Conservation (phyloP, 2,113 vertebrate species). For the Diadophis punctatus region DNA sequence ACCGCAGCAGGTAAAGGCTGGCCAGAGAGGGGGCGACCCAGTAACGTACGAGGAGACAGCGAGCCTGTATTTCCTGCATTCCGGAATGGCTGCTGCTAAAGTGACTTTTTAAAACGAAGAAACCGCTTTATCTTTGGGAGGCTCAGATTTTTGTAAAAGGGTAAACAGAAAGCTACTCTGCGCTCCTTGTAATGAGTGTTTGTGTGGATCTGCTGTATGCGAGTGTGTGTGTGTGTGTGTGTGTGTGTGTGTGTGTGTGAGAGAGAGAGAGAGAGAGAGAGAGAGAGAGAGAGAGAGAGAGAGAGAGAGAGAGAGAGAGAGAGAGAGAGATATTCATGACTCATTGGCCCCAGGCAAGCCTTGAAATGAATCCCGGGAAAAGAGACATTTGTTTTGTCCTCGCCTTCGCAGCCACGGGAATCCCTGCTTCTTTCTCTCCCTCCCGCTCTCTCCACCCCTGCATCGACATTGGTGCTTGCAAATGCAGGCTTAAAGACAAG, state of each 20-base stretch:
- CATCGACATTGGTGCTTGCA: slow-evolving; percentile 14
- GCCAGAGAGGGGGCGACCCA: neutral
- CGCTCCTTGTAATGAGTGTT: neutral
- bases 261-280: neutral
- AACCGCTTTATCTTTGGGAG: neutral
- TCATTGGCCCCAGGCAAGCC: slow-evolving; percentile 43
- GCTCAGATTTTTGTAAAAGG: neutral
- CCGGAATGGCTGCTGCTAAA: neutral
- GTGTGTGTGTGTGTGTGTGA: slow-evolving; percentile 8
- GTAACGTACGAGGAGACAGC: neutral
- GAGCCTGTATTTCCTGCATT: neutral
- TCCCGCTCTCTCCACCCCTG: slow-evolving; percentile 51
- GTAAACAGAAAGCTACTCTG: neutral
- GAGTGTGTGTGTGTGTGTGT: neutral
- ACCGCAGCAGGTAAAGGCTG: neutral
- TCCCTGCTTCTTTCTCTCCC: neutral
- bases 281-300: neutral
- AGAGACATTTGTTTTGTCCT: slow-evolving; percentile 56
- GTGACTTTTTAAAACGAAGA: neutral
- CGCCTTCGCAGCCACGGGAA: slow-evolving; percentile 21
- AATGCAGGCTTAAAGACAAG: slow-evolving; percentile 4
- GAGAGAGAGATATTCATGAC: slow-evolving; percentile 26
- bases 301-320: neutral
- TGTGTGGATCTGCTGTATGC: neutral
- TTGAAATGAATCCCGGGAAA: slow-evolving; percentile 62